Evolutionary conservation across 2,113 vertebrate species (phyloP).

Genomic region (Campylomormyrus numenius): DNA sequence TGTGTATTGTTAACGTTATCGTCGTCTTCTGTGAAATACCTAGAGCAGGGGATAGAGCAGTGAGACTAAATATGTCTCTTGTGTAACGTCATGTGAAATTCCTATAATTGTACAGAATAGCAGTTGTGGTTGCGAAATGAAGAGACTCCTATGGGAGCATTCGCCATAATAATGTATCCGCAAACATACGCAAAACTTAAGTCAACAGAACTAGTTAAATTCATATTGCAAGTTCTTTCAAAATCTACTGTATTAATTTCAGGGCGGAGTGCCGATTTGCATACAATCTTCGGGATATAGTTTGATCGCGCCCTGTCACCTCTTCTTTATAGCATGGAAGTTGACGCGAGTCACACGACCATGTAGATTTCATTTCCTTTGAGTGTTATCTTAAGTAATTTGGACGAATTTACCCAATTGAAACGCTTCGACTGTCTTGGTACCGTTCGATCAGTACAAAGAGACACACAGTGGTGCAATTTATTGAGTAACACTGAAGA

Average conservation of each 20-base stretch:
- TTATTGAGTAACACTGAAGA: neutral
- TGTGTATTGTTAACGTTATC: neutral
- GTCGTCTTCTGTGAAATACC: slow-evolving; percentile 18
- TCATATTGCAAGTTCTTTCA: neutral
- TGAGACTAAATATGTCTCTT: neutral
- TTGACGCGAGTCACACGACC: neutral
- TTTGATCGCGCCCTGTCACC: neutral
- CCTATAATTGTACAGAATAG: neutral
- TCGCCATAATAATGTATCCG: neutral
- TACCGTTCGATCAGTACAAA: neutral
- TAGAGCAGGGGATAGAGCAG: neutral
- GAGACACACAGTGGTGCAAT: neutral
- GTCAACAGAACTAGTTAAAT: neutral
- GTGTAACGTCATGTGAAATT: slow-evolving; percentile 13
- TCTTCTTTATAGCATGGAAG: neutral
- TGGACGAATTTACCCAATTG: neutral
- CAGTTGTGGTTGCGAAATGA: neutral
- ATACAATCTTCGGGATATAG: neutral
- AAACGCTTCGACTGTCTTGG: neutral
- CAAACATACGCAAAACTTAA: neutral
- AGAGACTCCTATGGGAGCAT: neutral
- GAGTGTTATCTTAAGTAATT: neutral
- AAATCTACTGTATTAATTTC: neutral
- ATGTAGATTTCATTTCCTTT: neutral
- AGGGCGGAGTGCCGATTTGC: neutral